Evolutionary conservation across 2,113 vertebrate species (phyloP).

Genomic region (Pelodiscus sinensis): DNA sequence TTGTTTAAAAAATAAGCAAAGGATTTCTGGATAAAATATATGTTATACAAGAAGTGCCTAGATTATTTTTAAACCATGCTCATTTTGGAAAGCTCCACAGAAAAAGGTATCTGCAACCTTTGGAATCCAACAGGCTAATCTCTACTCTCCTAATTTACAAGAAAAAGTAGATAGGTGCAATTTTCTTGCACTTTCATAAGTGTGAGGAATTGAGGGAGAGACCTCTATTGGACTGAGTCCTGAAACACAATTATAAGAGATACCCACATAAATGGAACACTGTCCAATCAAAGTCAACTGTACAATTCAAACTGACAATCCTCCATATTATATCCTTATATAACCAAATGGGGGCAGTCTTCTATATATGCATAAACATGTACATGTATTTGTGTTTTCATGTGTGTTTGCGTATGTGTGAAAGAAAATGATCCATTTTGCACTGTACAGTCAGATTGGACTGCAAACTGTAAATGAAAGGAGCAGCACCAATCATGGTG

Average conservation of each 20-base stretch:
- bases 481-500: not conserved
- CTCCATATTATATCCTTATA: not conserved
- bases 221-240: not conserved
- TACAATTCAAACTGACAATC: not conserved
- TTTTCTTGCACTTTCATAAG: not conserved
- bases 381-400: not conserved
- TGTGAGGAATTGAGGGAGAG: not conserved
- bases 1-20: not conserved
- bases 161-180: not conserved
- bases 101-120: not conserved
- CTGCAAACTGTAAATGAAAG: not conserved
- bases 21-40: not conserved
- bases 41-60: not conserved
- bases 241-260: not conserved
- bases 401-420: not conserved
- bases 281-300: not conserved
- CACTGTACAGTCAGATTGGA: fast-evolving
- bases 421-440: not conserved
- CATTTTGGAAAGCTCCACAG: not conserved
- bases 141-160: not conserved
- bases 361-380: not conserved
- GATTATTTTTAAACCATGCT: not conserved
- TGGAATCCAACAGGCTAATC: not conserved
- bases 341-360: not conserved
- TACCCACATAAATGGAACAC: not conserved